Conservation (phyloP, 2,888 invertebrate genomes). For the Dione vanillae region DNA sequence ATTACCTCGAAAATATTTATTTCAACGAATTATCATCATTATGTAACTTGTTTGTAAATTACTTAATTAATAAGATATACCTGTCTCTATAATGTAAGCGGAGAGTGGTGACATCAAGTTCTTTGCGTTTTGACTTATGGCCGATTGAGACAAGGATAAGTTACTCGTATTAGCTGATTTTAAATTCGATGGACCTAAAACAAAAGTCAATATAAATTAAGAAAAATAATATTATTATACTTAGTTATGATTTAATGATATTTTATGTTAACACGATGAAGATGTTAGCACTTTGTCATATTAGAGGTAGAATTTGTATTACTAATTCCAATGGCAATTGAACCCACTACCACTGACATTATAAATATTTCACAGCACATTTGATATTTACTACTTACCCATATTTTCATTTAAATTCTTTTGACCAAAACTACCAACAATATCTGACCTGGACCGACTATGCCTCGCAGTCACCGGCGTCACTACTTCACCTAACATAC, state of each 20-base stretch:
- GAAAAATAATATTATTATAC: too few species aligned
- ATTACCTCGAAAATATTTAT: too few species aligned
- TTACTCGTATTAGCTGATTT: slow-evolving; percentile 63
- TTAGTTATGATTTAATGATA: too few species aligned
- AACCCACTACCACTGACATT: too few species aligned
- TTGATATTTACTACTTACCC: slow-evolving; percentile 55
- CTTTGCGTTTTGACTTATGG: slow-evolving; percentile 72
- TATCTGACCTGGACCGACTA: slow-evolving; percentile 76
- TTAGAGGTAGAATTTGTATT: too few species aligned
- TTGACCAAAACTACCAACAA: slow-evolving; percentile 75
- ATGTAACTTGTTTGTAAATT: not conserved
- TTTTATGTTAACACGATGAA: too few species aligned
- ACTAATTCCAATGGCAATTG: too few species aligned
- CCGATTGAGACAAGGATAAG: slow-evolving; percentile 73
- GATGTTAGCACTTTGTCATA: too few species aligned
- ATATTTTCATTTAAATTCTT: slow-evolving; percentile 74
- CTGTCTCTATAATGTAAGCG: slow-evolving; percentile 87
- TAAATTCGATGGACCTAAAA: slow-evolving; percentile 70
- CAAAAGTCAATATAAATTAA: too few species aligned
- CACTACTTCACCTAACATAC: slow-evolving; percentile 64
- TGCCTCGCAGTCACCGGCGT: slow-evolving; percentile 68
- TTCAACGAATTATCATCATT: too few species aligned
- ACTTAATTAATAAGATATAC: slow-evolving; percentile 56
- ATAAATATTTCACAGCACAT: too few species aligned
- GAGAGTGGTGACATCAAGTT: slow-evolving; percentile 74